Evolutionary conservation across 2,113 vertebrate genomes (phyloP).

Genomic region (Rhynchomys soricoides): DNA sequence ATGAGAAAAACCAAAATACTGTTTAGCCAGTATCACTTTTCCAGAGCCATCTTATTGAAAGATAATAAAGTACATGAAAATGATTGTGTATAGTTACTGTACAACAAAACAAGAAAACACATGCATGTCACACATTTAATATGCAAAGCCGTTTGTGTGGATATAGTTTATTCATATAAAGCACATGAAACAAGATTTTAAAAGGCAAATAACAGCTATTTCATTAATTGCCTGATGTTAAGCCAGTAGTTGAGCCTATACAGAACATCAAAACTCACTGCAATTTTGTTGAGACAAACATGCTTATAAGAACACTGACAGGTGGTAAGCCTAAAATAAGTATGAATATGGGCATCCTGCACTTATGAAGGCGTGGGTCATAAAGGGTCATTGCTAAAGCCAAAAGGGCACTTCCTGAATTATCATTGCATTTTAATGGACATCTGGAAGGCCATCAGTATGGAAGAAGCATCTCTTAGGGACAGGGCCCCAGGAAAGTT

Average conservation of each 20-base stretch:
- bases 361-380: constrained; percentile 71
- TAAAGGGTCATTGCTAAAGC: constrained; percentile 76
- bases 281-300: constrained; percentile 89
- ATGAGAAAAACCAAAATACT: constrained; percentile 87
- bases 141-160: constrained; percentile 92
- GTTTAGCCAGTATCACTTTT: constrained; percentile 95
- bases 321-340: constrained; percentile 83
- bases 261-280: constrained; percentile 88
- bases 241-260: constrained; percentile 90
- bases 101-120: constrained; percentile 93
- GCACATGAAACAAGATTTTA: constrained; percentile 87
- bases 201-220: constrained; percentile 90
- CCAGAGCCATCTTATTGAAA: constrained; percentile 96
- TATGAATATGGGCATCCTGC: constrained; percentile 78
- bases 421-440: constrained; percentile 75
- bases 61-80: constrained; percentile 95
- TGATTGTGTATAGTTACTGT: constrained; percentile 94
- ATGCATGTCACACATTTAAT: constrained; percentile 92
- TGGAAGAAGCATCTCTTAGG: constrained; percentile 78
- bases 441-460: constrained; percentile 72
- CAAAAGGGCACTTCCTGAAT: constrained; percentile 73
- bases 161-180: constrained; percentile 91
- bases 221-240: constrained; percentile 88
- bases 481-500: constrained; percentile 64
- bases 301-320: constrained; percentile 89